Evolutionary conservation across 2,797 vertebrate species (phyloP), one percentile per base, ranked within the genome.

Genomic region (Mormyrus hasselquistii): DNA sequence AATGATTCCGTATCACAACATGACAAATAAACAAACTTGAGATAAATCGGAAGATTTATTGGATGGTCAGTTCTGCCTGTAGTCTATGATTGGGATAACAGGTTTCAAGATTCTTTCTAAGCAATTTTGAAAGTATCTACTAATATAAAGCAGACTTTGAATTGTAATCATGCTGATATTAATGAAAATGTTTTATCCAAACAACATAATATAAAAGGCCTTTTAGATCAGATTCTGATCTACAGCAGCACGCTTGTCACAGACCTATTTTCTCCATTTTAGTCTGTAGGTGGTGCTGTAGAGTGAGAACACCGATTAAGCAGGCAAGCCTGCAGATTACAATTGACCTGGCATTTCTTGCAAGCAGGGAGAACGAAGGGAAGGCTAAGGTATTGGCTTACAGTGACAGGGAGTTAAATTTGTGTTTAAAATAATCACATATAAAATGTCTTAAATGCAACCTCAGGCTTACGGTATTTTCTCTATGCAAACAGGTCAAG

Each of bases 371-470:
- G 16, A 86, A n/a, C 3, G 52, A 16, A 50, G 69, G 1, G 4
- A 86, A 86, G 38, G 73, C 73, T 25, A 86, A 86, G 50, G 50
- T 41, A 79, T n/a, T n/a, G 73, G 38, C 73, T 79, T 79, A 44
- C 16, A 44, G 3, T 79, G 34, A 79, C 5, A 44, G 12, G 34
- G 16, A 41, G 38, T 38, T 41, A 79, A 79, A 79, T 79, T 38
- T 41, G 38, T 44, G 4, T 79, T 41, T 44, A 38, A 79, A 38
- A 79, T 38, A 79, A 47, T 79, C 73, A 41, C 38, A 44, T 41
- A 19, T 44, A 79, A 44, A 79, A 79, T 47, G 29, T 79, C 2
- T 76, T 76, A 79, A 79, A 79, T n/a, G 44, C 38, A 79, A n/a
- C 41, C 41, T 44, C 73, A 79, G 38, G 73, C 73, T 79, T 41